Base-by-base conservation (phyloP, 2,888 invertebrate genomes). In the Heteromurus nitidus region DNA sequence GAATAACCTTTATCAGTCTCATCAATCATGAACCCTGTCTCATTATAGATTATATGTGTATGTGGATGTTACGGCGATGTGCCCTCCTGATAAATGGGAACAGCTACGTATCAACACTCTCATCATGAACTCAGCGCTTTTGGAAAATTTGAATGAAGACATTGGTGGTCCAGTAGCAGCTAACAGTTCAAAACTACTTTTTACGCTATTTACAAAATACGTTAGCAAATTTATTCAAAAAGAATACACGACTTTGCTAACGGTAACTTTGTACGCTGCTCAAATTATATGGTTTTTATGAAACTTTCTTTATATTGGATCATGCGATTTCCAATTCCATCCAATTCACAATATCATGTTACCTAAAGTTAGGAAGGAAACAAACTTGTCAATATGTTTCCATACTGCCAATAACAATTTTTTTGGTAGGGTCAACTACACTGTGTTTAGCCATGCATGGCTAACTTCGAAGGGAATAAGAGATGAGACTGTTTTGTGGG, bases 11-110 rank as follows among this genome's bases (percentile, higher is more conserved):
- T 67, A 75, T 67, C 65, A 75, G 65, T 67, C 65, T 75, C 75
- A 75, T 75, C 75, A 75, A 75, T 75, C 75, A 75, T 75, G 67
- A 67, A 67, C 50, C 75, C 58, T 75, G 75, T 75, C 75, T 73
- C 75, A 36, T 55, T 67, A 64, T 53, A 36, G 64, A 64, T 64
- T 64, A 74, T n/a, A 55, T 55, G 13, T 58, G 13, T 28, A 26
- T 13, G 18, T 24, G 16, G 26, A 26, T n/a, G 20, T 18, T n/a
- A 67, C 28, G 67, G 67, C 31, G 50, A 36, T 20, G 30, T 55
- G 24, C 28, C 20, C 60, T 58, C 20, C n/a, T 62, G 62, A 73
- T 73, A 73, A 73, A 73, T 73, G 73, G 50, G 47, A 31, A 50
- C 70, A 70, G 30, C 26, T 24, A 26, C 42, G 36, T 42, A 11